A percentile compares a stretch with the other conserved stretches of the same genome.
Evolutionary conservation across 2,888 invertebrate species (phyloP).

Genomic region (Aethes cnicana): DNA sequence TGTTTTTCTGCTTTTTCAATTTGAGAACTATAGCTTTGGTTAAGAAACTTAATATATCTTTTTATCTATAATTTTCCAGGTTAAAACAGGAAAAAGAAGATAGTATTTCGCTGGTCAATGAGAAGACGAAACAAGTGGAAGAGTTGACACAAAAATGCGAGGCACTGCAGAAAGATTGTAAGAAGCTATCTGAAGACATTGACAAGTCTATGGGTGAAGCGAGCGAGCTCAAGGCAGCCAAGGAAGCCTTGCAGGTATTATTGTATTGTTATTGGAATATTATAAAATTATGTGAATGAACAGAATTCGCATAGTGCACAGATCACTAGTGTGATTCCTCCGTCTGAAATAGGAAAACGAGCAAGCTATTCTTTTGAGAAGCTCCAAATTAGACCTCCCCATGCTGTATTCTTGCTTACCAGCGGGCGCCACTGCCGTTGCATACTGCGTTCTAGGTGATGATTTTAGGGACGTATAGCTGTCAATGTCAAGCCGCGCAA

Average conservation of each 20-base stretch:
- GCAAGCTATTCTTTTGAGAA: background rate
- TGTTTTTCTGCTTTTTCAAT: background rate
- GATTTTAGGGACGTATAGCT: no score
- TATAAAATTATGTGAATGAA: no score
- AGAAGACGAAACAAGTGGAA: conserved; percentile 59
- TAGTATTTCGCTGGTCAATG: conserved; percentile 47
- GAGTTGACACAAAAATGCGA: conserved; percentile 53
- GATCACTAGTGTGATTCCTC: no score
- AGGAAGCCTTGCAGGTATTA: conserved; percentile 58
- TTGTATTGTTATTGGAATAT: no score
- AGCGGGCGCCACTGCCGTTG: no score
- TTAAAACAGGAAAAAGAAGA: conserved; percentile 65
- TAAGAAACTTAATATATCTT: background rate
- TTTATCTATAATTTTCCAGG: conserved; percentile 42
- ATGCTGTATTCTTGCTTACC: no score
- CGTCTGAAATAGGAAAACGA: no score
- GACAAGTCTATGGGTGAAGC: conserved; percentile 51
- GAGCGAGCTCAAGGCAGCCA: conserved; percentile 47
- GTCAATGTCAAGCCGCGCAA: no score
- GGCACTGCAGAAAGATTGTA: conserved; percentile 53
- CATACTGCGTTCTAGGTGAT: no score
- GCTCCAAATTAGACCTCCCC: no score
- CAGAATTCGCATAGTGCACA: no score
- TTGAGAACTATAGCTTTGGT: background rate
- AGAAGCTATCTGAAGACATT: conserved; percentile 36